These are phyloP conservation scores for Holothuria scabra DNA, from an alignment of 53 echinoderm and acorn worm genomes.

Conservation along the genomic window DNA sequence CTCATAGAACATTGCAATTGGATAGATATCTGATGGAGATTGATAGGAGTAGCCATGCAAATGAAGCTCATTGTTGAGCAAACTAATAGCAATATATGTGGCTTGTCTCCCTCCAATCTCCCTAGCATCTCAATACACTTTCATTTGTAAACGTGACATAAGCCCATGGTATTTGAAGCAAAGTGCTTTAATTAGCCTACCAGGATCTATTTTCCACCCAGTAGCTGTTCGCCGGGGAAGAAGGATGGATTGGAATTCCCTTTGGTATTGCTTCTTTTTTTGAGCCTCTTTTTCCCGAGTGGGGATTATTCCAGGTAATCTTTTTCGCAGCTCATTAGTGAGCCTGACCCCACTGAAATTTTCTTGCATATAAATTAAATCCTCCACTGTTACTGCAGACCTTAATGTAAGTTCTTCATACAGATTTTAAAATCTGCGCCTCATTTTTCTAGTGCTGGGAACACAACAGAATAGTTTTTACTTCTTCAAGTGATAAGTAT, in stretches of 20 bases:
- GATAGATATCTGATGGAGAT: constrained; percentile 47
- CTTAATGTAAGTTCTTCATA: neutral
- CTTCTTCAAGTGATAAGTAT: too few species aligned
- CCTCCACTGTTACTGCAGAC: constrained; percentile 6
- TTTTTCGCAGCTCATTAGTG: constrained; percentile 49
- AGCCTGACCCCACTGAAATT: constrained; percentile 61
- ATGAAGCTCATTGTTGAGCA: constrained; percentile 48
- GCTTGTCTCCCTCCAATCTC: constrained; percentile 37
- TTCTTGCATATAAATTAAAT: constrained; percentile 55
- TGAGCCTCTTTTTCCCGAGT: constrained; percentile 9
- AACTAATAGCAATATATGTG: constrained; percentile 1
- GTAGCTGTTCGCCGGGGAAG: constrained; percentile 54
- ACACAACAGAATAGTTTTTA: too few species aligned
- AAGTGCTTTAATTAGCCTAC: constrained; percentile 48
- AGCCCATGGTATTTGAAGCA: constrained; percentile 39
- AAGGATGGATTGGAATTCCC: constrained; percentile 47
- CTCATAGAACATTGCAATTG: constrained; percentile 74
- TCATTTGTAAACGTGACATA: constrained; percentile 12
- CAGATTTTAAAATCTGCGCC: neutral
- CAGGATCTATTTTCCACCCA: constrained; percentile 40
- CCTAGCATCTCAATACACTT: constrained; percentile 52
- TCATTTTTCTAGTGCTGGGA: too few species aligned
- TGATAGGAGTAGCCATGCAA: constrained; percentile 3
- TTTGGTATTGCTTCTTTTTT: constrained; percentile 10
- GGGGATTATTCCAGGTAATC: constrained; percentile 55